Evolutionary conservation across 2,888 invertebrate species (phyloP), one percentile per base, ranked within the genome.

Genomic region (Agrochola lota): DNA sequence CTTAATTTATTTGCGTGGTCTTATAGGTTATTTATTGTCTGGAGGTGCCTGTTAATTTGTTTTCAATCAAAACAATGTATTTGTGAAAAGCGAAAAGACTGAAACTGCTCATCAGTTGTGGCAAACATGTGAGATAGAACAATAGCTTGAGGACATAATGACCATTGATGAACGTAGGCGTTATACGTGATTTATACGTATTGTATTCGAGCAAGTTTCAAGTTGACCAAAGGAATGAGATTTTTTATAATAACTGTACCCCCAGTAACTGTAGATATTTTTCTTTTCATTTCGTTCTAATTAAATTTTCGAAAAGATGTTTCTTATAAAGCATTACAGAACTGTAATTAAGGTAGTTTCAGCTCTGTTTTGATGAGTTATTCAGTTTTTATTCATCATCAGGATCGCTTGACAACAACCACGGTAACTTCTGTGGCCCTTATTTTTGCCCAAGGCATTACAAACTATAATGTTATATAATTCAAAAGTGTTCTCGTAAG

Each of bases 401-500:
- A 26, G n/a, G n/a, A 35, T n/a, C 20, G 6, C 26, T 23, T 26
- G 9, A 35, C 23, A 69, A 62, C 35, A 46, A 23, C 26, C 17
- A 12, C 35, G 4, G 2, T 40, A 5, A 43, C 68, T 77, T 20
- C 30, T 73, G 6, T n/a, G n/a, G n/a, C 8, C 57, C 17, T 35
- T 57, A 52, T 57, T 57, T 52, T 49, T 52, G 43, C 68, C 59
- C 35, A 3, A 55, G n/a, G 52, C 59, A 66, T 15, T 46, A 40
- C 17, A 46, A 77, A 71, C 63, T 69, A n/a, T 63, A 74, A 40
- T 70, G 49, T 80, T 43, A 64, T 52, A 59, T 77, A 71, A 74
- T 70, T 77, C 46, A 64, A 81, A 77, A 83, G 20, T 63, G 59
- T 78, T 59, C 68, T 43, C 62, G 40, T 67, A 66, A 63, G 68